Conservation (phyloP, 1,140 invertebrate genomes). For the Ganaspis sp. region DNA sequence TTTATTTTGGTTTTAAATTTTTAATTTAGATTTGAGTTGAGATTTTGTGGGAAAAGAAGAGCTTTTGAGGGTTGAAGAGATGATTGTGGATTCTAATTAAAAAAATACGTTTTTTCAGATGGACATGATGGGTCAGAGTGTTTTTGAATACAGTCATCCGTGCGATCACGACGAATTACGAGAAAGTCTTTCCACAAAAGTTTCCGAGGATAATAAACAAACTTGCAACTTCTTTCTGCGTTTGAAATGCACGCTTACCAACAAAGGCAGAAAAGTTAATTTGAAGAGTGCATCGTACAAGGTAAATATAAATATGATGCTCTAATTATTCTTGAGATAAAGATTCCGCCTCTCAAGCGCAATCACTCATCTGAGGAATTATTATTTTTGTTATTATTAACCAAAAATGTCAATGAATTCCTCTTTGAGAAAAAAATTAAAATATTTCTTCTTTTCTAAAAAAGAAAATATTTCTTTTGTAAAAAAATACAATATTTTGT, state of each 20-base stretch:
- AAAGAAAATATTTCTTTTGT: too few species aligned
- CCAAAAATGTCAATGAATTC: too few species aligned
- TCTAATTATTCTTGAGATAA: neutral
- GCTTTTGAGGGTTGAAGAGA: too few species aligned
- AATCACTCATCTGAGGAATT: neutral
- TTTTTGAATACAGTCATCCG: constrained; percentile 95
- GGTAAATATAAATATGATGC: constrained; percentile 76
- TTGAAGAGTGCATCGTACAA: constrained; percentile 95
- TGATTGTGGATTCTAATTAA: neutral
- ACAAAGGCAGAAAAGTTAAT: constrained; percentile 93
- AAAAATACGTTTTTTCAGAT: constrained; percentile 80
- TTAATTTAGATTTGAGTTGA: neutral
- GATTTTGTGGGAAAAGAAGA: too few species aligned
- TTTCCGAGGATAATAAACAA: constrained; percentile 69
- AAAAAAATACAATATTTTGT: too few species aligned
- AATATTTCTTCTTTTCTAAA: too few species aligned
- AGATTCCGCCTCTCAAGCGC: neutral
- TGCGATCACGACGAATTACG: constrained; percentile 96
- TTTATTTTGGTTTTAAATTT: neutral
- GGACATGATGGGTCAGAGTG: constrained; percentile 94
- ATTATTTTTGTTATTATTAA: too few species aligned
- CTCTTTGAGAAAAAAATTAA: too few species aligned
- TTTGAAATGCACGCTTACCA: constrained; percentile 94
- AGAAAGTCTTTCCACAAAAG: constrained; percentile 83
- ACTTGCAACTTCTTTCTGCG: constrained; percentile 85